These are phyloP conservation scores for Phenganax marumi DNA, from an alignment of 92 coral and sea anemone genomes.

Conservation along the genomic window DNA sequence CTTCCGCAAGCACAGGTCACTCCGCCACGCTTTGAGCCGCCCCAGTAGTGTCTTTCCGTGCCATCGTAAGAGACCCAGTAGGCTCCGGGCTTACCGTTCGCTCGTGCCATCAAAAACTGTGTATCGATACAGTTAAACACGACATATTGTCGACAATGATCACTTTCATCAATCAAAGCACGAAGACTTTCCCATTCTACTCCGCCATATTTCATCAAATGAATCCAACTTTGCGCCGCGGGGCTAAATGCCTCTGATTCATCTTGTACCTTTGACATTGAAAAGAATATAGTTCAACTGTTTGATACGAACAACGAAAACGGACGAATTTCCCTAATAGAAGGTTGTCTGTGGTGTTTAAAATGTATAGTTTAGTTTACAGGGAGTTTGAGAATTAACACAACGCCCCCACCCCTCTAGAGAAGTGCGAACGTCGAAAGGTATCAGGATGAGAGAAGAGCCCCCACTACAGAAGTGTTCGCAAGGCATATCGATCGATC, in stretches of 20 bases:
- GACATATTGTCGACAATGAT: slow-evolving; percentile 75
- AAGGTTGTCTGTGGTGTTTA: no score
- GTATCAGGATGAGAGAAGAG: no score
- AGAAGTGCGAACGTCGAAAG: no score
- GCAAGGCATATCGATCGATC: no score
- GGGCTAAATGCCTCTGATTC: slow-evolving; percentile 32
- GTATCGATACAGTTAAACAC: slow-evolving; percentile 78
- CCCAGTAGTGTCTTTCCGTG: slow-evolving; percentile 73
- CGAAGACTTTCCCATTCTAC: slow-evolving; percentile 67
- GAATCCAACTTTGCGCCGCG: slow-evolving; percentile 62
- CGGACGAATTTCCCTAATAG: no score
- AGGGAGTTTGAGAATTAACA: no score
- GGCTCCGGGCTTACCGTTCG: slow-evolving; percentile 64
- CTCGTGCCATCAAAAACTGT: slow-evolving; percentile 62
- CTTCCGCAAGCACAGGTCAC: slow-evolving; percentile 79
- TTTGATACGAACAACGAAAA: no score
- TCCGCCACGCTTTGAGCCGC: slow-evolving; percentile 71
- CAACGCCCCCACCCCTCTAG: no score
- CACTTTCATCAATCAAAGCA: slow-evolving; percentile 68
- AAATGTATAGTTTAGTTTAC: no score
- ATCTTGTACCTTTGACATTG: neutral
- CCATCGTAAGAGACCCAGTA: slow-evolving; percentile 75
- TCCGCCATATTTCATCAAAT: slow-evolving; percentile 59
- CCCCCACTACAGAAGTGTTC: no score
- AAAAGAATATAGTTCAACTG: no score